Conservation (phyloP, 2,113 vertebrate genomes). For the Mesoclemmys tuberculata region DNA sequence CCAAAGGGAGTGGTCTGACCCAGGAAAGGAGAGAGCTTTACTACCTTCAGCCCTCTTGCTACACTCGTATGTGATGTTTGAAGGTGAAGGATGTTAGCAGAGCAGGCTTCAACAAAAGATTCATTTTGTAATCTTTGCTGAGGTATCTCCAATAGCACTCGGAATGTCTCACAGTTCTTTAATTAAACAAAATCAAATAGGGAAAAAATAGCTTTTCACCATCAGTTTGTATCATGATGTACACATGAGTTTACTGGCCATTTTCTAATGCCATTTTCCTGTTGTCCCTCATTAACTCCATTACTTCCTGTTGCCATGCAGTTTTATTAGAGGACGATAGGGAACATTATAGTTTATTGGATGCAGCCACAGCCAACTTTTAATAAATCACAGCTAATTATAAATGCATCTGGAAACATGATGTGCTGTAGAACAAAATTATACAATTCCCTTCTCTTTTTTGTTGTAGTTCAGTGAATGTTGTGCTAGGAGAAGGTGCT, state of each 20-base stretch:
- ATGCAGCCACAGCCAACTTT: slow-evolving; percentile 50
- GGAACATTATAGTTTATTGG: slow-evolving; percentile 18
- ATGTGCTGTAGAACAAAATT: slow-evolving; percentile 3
- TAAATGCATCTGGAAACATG: slow-evolving; percentile 43
- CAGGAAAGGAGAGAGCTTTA: background rate
- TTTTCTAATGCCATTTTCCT: slow-evolving; percentile 12
- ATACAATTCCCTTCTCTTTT: background rate
- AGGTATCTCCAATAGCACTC: background rate
- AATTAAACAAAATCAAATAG: background rate
- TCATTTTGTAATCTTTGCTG: background rate
- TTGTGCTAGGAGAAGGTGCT: slow-evolving; percentile 9
- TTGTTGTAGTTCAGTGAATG: background rate
- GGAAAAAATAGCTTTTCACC: background rate
- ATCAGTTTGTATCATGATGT: background rate
- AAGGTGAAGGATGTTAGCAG: background rate
- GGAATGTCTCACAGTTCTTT: background rate
- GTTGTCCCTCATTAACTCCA: background rate
- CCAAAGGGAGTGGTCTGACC: background rate
- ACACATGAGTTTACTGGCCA: background rate
- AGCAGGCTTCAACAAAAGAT: accelerated
- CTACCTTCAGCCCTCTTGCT: background rate
- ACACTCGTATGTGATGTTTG: background rate
- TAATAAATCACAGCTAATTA: slow-evolving; percentile 58
- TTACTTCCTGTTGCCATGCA: slow-evolving; percentile 17
- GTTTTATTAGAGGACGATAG: slow-evolving; percentile 42